Evolutionary conservation across 2,888 invertebrate genomes (phyloP).

Genomic region (Seira musarum): DNA sequence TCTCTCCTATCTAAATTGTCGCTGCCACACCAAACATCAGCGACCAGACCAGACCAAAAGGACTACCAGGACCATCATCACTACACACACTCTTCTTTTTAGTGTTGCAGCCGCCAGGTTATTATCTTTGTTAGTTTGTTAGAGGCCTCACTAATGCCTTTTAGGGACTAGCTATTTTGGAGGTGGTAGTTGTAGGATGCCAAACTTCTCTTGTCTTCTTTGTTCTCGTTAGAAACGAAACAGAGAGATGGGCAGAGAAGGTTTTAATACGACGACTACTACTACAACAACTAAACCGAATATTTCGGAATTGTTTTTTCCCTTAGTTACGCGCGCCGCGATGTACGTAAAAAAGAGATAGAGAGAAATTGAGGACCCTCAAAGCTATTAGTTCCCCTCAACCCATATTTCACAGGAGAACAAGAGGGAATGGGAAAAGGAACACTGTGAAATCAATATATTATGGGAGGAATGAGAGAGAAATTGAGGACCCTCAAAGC

Average conservation of each 20-base stretch:
- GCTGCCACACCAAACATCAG: conserved; percentile 46
- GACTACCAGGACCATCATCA: conserved; percentile 30
- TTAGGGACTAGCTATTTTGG: conserved; percentile 10
- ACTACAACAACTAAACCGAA: conserved; percentile 32
- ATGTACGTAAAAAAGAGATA: conserved; percentile 25
- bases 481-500: conserved; percentile 57
- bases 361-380: conserved; percentile 57
- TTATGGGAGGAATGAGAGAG: conserved; percentile 24
- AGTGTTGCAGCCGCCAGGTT: conserved; percentile 35
- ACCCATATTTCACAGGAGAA: conserved; percentile 54
- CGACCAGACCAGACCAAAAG: too few species aligned
- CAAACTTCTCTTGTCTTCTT: conserved; percentile 25
- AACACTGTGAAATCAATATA: conserved; percentile 47
- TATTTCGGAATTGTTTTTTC: conserved; percentile 30
- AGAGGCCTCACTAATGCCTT: background rate
- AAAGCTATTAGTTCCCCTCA: conserved; percentile 56
- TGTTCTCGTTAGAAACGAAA: conserved; percentile 11
- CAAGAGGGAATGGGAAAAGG: conserved; percentile 24
- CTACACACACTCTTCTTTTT: background rate
- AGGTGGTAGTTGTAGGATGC: conserved; percentile 8
- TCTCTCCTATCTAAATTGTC: conserved; percentile 56
- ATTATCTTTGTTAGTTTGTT: conserved; percentile 52
- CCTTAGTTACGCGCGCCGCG: conserved; percentile 27
- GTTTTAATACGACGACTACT: too few species aligned
- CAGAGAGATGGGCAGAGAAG: background rate